phyloP scores from a whole-genome alignment of 2,888 invertebrate species.

The Drosophila niveifrons region DNA sequence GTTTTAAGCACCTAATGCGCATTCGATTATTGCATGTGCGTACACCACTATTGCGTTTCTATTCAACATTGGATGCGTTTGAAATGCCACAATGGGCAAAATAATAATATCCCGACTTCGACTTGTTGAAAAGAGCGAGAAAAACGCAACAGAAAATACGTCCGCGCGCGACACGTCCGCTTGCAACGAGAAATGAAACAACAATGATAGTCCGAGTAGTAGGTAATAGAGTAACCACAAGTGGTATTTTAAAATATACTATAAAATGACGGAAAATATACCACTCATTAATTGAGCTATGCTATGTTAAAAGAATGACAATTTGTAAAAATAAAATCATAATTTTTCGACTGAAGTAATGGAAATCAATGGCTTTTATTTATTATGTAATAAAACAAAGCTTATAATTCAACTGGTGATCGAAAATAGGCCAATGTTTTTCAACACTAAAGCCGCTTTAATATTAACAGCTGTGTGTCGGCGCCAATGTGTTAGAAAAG shows the following conservation, averaged over 20 bases:
- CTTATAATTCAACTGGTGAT: slow-evolving; percentile 9
- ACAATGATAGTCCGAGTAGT: slow-evolving; percentile 33
- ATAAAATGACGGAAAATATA: background rate
- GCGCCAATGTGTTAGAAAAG: slow-evolving; percentile 32
- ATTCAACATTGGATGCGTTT: slow-evolving; percentile 39
- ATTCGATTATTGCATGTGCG: slow-evolving; percentile 21
- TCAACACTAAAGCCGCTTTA: slow-evolving; percentile 28
- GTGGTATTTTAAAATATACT: background rate
- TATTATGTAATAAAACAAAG: background rate
- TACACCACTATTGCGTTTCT: slow-evolving; percentile 44
- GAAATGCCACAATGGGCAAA: slow-evolving; percentile 24
- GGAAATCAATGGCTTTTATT: background rate
- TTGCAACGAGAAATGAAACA: slow-evolving; percentile 44
- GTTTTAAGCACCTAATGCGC: slow-evolving; percentile 25
- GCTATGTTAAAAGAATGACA: no score
- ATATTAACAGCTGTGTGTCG: slow-evolving; percentile 20
- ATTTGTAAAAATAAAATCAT: no score
- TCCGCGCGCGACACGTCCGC: slow-evolving; percentile 36
- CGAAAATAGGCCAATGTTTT: slow-evolving; percentile 8
- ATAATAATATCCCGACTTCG: slow-evolving; percentile 38
- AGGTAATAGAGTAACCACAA: background rate
- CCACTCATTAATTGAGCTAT: background rate
- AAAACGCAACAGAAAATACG: slow-evolving; percentile 29
- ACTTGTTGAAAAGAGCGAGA: slow-evolving; percentile 44
- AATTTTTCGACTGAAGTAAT: no score